These are phyloP conservation scores for Lasioglossum malachurum DNA, from an alignment of 2,888 invertebrate species.

Conservation along the genomic window DNA sequence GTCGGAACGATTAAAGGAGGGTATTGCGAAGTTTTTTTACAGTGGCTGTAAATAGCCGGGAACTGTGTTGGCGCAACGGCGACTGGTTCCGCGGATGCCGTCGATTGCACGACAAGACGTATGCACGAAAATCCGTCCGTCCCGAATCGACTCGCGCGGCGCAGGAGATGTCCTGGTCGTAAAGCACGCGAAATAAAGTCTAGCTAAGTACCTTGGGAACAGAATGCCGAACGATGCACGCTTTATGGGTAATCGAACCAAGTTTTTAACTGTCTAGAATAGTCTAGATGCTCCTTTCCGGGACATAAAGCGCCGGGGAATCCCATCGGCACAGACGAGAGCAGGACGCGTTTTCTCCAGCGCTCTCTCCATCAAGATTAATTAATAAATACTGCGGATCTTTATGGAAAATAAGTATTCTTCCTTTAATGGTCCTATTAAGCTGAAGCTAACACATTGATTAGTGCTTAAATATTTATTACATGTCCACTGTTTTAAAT, in stretches of 20 bases:
- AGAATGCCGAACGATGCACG: slow-evolving; percentile 73
- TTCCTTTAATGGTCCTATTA: too few relatives aligned
- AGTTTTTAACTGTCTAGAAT: slow-evolving; percentile 79
- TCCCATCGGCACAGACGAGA: slow-evolving; percentile 35
- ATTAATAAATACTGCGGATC: too few relatives aligned
- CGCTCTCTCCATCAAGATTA: neutral
- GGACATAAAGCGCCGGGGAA: slow-evolving; percentile 72
- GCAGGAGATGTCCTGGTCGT: slow-evolving; percentile 65
- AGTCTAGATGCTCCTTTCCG: slow-evolving; percentile 76
- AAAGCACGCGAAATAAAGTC: slow-evolving; percentile 77
- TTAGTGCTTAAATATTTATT: too few relatives aligned
- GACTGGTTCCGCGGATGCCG: neutral
- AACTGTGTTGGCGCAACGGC: neutral
- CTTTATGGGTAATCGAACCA: slow-evolving; percentile 78
- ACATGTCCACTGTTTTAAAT: too few relatives aligned
- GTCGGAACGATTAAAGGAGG: slow-evolving; percentile 6
- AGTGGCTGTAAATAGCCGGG: neutral
- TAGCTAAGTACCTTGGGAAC: slow-evolving; percentile 74
- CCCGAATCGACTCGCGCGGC: slow-evolving; percentile 55
- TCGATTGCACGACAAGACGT: slow-evolving; percentile 38
- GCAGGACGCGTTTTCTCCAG: neutral
- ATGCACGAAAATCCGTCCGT: slow-evolving; percentile 47
- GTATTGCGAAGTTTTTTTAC: slow-evolving; percentile 35
- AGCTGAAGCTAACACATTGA: too few relatives aligned
- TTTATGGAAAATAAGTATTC: too few relatives aligned